Evolutionary conservation across 2,888 invertebrate species (phyloP).

Genomic region (Poecilobothrus nobilitatus): DNA sequence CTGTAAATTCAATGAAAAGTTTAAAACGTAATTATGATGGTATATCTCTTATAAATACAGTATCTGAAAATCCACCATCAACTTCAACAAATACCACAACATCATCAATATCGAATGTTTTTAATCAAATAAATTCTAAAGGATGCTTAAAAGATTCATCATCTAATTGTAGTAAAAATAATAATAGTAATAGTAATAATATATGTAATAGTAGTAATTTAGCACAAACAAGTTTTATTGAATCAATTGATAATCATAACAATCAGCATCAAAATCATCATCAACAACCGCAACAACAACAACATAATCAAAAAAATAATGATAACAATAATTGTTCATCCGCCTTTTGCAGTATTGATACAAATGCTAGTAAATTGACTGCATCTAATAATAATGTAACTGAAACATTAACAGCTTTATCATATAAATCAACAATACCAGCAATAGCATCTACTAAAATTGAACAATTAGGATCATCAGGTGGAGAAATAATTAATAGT

Average conservation of each 20-base stretch:
- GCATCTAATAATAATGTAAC: neutral
- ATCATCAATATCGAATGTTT: neutral
- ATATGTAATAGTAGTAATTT: neutral
- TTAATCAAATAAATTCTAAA: neutral
- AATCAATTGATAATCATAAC: conserved; percentile 10
- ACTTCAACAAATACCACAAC: neutral
- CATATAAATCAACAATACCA: neutral
- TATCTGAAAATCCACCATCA: neutral
- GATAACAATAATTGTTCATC: neutral
- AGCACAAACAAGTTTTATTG: neutral
- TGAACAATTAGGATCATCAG: neutral
- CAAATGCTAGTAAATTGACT: neutral
- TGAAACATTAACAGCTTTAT: neutral
- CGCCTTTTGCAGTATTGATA: neutral
- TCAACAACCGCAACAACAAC: conserved; percentile 10
- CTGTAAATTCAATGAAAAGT: conserved; percentile 35
- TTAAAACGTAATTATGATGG: conserved; percentile 34
- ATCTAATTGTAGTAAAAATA: neutral
- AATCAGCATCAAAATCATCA: neutral
- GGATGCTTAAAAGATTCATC: neutral
- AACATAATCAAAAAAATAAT: conserved; percentile 8
- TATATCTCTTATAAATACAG: neutral
- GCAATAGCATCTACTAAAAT: neutral
- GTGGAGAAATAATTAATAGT: neutral
- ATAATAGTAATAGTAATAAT: neutral